These are phyloP conservation scores for Caenorhabditis sinica DNA, from an alignment of 2,888 invertebrate genomes.

Conservation along the genomic window DNA sequence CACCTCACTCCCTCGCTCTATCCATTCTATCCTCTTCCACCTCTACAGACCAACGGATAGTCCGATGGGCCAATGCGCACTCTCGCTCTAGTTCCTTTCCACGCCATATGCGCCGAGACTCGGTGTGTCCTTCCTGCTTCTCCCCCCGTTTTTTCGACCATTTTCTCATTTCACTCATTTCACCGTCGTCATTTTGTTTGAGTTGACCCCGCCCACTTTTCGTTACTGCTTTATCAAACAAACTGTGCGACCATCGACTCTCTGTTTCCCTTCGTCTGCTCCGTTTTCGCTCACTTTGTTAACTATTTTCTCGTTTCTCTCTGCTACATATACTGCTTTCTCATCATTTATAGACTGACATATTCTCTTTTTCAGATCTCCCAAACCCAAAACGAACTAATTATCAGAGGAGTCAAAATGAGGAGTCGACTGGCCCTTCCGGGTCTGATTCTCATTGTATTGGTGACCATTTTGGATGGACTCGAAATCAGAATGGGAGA, in stretches of 20 bases:
- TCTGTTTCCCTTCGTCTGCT: conserved; percentile 58
- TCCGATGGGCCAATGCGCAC: conserved; percentile 42
- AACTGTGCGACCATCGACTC: conserved; percentile 46
- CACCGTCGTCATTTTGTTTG: conserved; percentile 21
- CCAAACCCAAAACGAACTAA: not conserved
- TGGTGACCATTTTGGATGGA: conserved; percentile 4
- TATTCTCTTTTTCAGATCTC: conserved; percentile 20
- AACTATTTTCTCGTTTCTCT: conserved; percentile 24
- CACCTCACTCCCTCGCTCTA: conserved; percentile 49
- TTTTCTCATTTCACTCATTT: conserved; percentile 21
- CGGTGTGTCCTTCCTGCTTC: conserved; percentile 18
- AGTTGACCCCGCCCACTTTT: conserved; percentile 46
- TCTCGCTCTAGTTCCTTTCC: conserved; percentile 41
- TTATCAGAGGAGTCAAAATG: conserved; percentile 22
- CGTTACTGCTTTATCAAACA: conserved; percentile 62
- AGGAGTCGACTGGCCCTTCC: conserved; percentile 38
- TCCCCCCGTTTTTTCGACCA: not conserved
- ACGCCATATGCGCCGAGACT: conserved; percentile 3
- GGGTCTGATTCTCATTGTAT: conserved; percentile 34
- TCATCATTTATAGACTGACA: conserved; percentile 20
- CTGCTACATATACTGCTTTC: conserved; percentile 11
- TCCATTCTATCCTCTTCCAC: conserved; percentile 35
- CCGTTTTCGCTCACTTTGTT: conserved; percentile 56
- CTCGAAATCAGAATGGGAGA: not conserved
- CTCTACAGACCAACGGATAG: conserved; percentile 40